Percentiles rank a stretch among this genome's conserved stretches.
phyloP scores from a whole-genome alignment of 2,888 invertebrate species.

The Amblyteles armatorius region DNA sequence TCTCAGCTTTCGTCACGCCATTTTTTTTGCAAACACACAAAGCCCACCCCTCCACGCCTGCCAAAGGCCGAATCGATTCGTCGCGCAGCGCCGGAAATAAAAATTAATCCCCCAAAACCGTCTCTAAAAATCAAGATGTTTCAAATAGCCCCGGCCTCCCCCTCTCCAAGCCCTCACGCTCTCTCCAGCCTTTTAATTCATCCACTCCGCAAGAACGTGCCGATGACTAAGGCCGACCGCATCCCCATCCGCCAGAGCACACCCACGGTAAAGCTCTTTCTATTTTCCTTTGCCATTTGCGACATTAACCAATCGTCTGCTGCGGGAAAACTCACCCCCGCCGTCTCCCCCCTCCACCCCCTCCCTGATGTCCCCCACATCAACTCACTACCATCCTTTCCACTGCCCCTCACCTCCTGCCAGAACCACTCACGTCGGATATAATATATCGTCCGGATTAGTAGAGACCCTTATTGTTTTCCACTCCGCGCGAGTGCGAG shows the following conservation, averaged over 20 bases:
- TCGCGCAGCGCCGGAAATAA: not conserved
- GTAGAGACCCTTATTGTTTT: constrained; percentile 83
- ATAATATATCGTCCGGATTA: constrained; percentile 84
- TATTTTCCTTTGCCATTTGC: constrained; percentile 70
- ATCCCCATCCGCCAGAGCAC: constrained; percentile 47
- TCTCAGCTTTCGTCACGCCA: too few species aligned
- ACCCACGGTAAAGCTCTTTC: constrained; percentile 58
- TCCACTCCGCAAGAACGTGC: not conserved
- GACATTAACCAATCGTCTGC: constrained; percentile 68
- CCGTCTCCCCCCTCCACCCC: not conserved
- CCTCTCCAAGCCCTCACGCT: not conserved
- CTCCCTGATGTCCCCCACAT: constrained; percentile 43
- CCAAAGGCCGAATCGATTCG: not conserved
- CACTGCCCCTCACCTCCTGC: constrained; percentile 70
- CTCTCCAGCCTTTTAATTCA: constrained; percentile 1
- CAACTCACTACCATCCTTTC: constrained; percentile 41
- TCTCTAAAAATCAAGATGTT: not conserved
- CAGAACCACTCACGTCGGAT: constrained; percentile 82
- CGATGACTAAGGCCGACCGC: constrained; percentile 3
- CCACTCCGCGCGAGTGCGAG: constrained; percentile 78
- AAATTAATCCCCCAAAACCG: not conserved
- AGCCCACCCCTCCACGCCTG: not conserved
- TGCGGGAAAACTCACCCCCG: constrained; percentile 57
- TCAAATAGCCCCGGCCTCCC: not conserved
- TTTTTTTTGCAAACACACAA: not conserved